Base-by-base conservation (phyloP, 2,888 invertebrate species). In the Hypselothyrea guttata region DNA sequence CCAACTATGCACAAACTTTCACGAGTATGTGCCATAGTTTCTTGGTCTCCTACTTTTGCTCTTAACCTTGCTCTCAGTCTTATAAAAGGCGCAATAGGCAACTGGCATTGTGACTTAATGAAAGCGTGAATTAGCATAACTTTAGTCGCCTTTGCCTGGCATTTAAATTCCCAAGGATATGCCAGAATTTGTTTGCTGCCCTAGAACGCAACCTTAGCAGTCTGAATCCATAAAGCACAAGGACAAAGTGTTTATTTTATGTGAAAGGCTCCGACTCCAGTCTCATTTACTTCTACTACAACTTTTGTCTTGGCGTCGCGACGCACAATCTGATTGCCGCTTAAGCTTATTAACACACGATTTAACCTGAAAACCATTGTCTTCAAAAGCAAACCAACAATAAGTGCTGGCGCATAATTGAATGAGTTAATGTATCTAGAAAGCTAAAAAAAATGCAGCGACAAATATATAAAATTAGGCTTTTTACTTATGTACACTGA, bases 291-390 rank as follows among this genome's bases (percentile, higher is more conserved):
- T 47, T 48, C 53, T 15, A 37, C 37, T 33, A 49, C 49, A 27
- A 54, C 53, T 16, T 62, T 60, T 70, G 51, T 66, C 40, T 48
- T 46, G 45, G 60, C 58, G 47, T 66, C 72, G 58, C 62, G 65
- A 49, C 51, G 65, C 64, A 54, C 75, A 76, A 79, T 79, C 79
- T 79, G 75, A 83, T 74, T 77, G 77, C 77, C 81, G 77, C 71
- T 81, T 75, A 75, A 75, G 77, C 77, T 83, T 77, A 81, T 83
- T 83, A 83, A 77, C 83, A 83, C 81, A 77, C 81, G 75, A 77
- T 79, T 83, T 73, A 83, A 75, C 73, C 70, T 64, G 63, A 62
- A 62, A 70, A 62, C 63, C 64, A 70, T 74, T 78, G 69, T 49
- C 70, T 31, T 40, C 71, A 60, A 78, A 66, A 49, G 57, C 55